Percentiles rank a stretch among this genome's conserved stretches.
These are phyloP conservation scores for Phaethornis superciliosus DNA, from an alignment of 2,113 vertebrate genomes.

Conservation along the genomic window DNA sequence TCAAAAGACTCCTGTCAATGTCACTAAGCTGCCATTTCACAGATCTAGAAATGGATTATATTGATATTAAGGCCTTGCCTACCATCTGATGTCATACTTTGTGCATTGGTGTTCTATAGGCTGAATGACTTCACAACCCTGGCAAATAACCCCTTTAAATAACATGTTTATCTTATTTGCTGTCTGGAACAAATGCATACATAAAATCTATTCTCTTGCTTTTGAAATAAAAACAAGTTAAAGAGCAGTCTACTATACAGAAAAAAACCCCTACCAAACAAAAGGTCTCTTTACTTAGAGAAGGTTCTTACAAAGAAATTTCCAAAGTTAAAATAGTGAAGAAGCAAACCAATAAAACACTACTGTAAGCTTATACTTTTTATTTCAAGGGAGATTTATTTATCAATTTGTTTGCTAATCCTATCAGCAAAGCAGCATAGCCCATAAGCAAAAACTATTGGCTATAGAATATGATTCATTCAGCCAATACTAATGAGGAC, in stretches of 20 bases:
- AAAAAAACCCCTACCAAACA: neutral
- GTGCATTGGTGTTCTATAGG: neutral
- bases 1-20: neutral
- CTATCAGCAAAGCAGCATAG: neutral
- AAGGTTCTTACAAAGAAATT: neutral
- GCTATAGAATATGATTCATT: constrained; percentile 1
- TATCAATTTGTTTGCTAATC: constrained; percentile 36
- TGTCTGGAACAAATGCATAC: neutral
- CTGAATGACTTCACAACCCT: neutral
- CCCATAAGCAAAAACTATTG: neutral
- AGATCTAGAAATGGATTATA: neutral
- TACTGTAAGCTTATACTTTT: neutral
- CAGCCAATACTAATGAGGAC: neutral
- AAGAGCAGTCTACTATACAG: neutral
- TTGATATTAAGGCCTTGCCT: neutral
- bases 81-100: neutral
- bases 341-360: neutral
- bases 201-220: neutral
- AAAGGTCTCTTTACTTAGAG: neutral
- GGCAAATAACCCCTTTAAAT: neutral
- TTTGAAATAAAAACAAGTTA: neutral
- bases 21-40: neutral
- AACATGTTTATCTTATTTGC: neutral
- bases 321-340: neutral
- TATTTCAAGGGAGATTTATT: constrained; percentile 46